A percentile compares a stretch with the other conserved stretches of the same genome.
Evolutionary conservation across 2,113 vertebrate species (phyloP).

Genomic region (Elgaria multicarinata): DNA sequence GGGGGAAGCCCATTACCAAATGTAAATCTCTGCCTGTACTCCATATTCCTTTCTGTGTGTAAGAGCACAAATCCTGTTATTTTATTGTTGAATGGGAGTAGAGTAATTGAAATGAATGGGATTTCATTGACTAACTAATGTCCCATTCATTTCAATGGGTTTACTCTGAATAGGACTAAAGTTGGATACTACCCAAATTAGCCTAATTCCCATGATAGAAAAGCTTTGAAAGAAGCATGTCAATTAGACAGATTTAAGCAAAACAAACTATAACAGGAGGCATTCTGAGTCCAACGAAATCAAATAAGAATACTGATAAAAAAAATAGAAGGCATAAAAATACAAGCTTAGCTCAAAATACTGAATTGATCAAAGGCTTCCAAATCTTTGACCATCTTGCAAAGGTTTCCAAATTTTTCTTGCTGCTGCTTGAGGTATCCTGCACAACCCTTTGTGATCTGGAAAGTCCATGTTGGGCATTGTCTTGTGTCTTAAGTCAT

Average conservation of each 20-base stretch:
- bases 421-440: background rate
- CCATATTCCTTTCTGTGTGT: constrained; percentile 39
- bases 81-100: background rate
- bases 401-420: background rate
- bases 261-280: background rate
- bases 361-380: background rate
- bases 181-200: background rate
- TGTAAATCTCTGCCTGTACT: constrained; percentile 56
- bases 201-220: background rate
- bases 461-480: background rate
- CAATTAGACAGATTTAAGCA: constrained; percentile 3
- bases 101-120: background rate
- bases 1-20: constrained; percentile 53
- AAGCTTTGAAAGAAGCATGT: background rate
- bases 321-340: background rate
- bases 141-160: no score
- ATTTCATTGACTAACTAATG: fast-evolving
- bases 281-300: background rate
- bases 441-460: background rate
- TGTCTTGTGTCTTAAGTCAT: no score
- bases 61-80: background rate
- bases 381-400: background rate
- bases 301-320: background rate
- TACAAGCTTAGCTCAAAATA: background rate
- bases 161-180: no score